These are phyloP conservation scores for Phoxinus dragarum DNA, from an alignment of 2,797 vertebrate genomes.

Conservation along the genomic window DNA sequence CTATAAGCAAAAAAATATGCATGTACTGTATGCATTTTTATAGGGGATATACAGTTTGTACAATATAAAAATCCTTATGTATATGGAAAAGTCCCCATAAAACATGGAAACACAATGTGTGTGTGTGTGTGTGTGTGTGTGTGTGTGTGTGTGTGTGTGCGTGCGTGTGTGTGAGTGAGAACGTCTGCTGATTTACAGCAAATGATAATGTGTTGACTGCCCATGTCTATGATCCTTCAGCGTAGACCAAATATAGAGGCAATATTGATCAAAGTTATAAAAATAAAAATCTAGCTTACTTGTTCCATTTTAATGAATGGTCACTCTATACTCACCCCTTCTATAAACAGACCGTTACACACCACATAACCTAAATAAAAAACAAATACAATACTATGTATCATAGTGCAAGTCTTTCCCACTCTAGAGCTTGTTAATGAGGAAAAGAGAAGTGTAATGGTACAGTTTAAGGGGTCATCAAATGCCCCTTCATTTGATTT, in stretches of 20 bases:
- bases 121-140: too few species aligned
- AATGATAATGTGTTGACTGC: not conserved
- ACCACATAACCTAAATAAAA: conserved; percentile 7
- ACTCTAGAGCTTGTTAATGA: conserved; percentile 71
- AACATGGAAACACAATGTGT: too few species aligned
- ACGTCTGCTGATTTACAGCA: not conserved
- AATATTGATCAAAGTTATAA: not conserved
- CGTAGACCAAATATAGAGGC: not conserved
- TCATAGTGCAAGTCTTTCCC: conserved; percentile 61
- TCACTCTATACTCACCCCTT: conserved; percentile 3
- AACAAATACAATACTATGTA: conserved; percentile 11
- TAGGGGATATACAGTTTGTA: too few species aligned
- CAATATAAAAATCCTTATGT: too few species aligned
- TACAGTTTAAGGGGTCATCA: conserved; percentile 78
- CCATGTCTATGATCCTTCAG: not conserved
- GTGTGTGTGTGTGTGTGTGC: too few species aligned
- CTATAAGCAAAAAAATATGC: not conserved
- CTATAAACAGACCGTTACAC: conserved; percentile 13
- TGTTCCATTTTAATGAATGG: conserved; percentile 33
- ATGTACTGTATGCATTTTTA: too few species aligned
- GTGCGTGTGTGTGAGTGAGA: not conserved
- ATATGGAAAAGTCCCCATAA: too few species aligned
- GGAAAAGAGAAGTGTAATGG: conserved; percentile 75
- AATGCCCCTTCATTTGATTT: conserved; percentile 78
- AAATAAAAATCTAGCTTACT: conserved; percentile 10